Conservation (phyloP, 2,888 invertebrate genomes). For the Drosophila birchii region DNA sequence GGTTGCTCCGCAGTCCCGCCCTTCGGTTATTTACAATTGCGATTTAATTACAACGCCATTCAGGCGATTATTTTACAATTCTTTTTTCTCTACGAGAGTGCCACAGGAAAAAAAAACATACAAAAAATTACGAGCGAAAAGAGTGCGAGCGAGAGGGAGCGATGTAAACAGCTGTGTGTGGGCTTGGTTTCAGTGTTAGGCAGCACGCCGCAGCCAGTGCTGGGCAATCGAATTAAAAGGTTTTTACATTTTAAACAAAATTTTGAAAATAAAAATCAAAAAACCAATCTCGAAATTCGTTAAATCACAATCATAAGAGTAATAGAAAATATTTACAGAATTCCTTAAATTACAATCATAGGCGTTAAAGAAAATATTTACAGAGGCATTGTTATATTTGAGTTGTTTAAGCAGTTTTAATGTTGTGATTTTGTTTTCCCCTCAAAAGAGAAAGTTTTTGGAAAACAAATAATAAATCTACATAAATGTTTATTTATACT, state of each 20-base stretch:
- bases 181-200: conserved; percentile 29
- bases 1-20: neutral
- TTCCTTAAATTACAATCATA: neutral
- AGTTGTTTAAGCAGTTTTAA: neutral
- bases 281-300: accelerated
- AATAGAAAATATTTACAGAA: no score
- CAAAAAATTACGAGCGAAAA: conserved; percentile 33
- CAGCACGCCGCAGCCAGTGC: neutral
- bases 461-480: neutral
- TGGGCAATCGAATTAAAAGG: neutral
- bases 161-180: conserved; percentile 36
- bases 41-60: conserved; percentile 26
- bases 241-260: neutral
- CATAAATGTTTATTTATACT: conserved; percentile 6
- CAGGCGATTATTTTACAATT: conserved; percentile 4
- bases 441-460: conserved; percentile 2
- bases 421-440: neutral
- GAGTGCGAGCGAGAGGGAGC: conserved; percentile 23
- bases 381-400: neutral
- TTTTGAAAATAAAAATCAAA: neutral
- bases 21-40: conserved; percentile 1
- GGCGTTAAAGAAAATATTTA: no score
- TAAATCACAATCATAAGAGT: neutral
- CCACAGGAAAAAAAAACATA: conserved; percentile 23
- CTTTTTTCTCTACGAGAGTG: neutral